Base-by-base conservation (phyloP, 2,888 invertebrate genomes). In the Sphaerophoria taeniata region DNA sequence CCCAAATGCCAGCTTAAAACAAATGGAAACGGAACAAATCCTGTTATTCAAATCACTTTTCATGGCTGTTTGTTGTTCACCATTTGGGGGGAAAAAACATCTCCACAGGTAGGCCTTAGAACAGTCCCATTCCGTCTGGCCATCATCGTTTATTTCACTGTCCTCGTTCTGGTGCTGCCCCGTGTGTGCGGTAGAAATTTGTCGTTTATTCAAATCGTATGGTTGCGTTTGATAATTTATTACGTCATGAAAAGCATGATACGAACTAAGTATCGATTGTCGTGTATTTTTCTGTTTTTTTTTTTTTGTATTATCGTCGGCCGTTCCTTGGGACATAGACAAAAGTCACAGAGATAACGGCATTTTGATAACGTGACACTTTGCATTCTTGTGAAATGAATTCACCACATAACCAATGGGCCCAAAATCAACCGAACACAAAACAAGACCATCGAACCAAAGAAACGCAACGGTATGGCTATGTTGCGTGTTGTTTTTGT, bases 301-400 rank as follows among this genome's bases (percentile, higher is more conserved):
- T 12, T 67, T 33, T 45, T 47, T 2, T 63, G 14, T 14, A 16
- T n/a, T 43, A 11, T 3, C 7, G 7, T 6, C 11, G 43, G 43
- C 14, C 14, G 56, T 67, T 53, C 53, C 53, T 65, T 67, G 67
- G 47, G 36, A 14, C 45, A 45, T 45, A 34, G 24, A 24, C 24
- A 24, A 24, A 24, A 24, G 49, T 14, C 49, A 73, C 61, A 51
- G 63, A 74, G 83, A 76, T 84, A 84, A 84, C 84, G 84, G 84
- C 79, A 80, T 79, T 84, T 84, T 80, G 84, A 79, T 84, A 84
- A 84, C 84, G 84, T 84, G 49, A 84, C 79, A 79, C 84, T 75
- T 84, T 79, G 84, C 84, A 79, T 84, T 84, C 63, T 70, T 78
- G 69, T 78, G 14, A 73, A 83, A 65, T 70, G 16, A 63, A 83